Conservation (phyloP, 1,140 invertebrate genomes). For the Ctenoplectra terminalis region DNA sequence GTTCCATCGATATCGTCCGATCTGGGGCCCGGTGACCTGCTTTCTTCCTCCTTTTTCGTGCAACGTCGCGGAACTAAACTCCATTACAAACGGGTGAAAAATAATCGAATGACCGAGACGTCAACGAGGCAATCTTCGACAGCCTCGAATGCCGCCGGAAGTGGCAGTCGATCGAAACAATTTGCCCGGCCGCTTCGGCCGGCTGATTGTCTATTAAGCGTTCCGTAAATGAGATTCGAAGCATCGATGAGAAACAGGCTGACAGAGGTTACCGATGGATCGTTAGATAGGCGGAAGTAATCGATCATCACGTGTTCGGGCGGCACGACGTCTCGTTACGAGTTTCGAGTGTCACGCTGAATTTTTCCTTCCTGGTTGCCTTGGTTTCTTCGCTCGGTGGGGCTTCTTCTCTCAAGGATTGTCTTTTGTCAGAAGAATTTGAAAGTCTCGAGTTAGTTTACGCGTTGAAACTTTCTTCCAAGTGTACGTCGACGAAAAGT, state of each 20-base stretch:
- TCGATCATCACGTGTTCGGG: slow-evolving; percentile 27
- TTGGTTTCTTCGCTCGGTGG: background rate
- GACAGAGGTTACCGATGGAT: slow-evolving; percentile 48
- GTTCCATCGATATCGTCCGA: background rate
- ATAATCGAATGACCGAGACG: slow-evolving; percentile 61
- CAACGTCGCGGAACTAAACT: background rate
- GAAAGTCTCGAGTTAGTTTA: no score
- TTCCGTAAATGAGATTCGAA: slow-evolving; percentile 70
- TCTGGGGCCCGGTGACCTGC: background rate
- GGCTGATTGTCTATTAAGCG: slow-evolving; percentile 80
- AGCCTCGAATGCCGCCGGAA: slow-evolving; percentile 68
- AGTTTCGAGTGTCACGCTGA: background rate
- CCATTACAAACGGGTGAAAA: slow-evolving; percentile 59
- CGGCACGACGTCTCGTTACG: background rate
- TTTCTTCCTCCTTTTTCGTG: background rate
- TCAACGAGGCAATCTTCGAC: slow-evolving; percentile 62
- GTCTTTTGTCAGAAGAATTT: no score
- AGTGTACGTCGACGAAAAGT: background rate
- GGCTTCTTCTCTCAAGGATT: no score
- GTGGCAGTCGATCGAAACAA: slow-evolving; percentile 80
- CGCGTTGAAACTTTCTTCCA: background rate
- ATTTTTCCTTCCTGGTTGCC: background rate
- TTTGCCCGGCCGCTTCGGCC: slow-evolving; percentile 69
- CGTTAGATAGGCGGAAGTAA: slow-evolving; percentile 50
- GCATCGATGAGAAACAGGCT: slow-evolving; percentile 58